phyloP scores from a whole-genome alignment of 92 coral and sea anemone genomes.

The Palythoa grandiflora region DNA sequence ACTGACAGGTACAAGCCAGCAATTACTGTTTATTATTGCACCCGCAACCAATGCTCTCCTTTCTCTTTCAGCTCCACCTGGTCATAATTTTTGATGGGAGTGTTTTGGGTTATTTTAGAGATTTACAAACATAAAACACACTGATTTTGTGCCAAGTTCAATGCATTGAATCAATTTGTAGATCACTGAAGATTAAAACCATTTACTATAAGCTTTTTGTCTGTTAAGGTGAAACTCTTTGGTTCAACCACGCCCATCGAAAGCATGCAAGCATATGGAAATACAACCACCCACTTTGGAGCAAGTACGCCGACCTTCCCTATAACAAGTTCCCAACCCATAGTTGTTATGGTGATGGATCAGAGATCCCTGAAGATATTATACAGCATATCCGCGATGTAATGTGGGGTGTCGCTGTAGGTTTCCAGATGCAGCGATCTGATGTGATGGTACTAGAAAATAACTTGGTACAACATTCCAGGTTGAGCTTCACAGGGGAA shows the following conservation, averaged over 20 bases:
- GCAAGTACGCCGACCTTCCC: slow-evolving; percentile 55
- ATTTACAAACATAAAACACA: too few species aligned
- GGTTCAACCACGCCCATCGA: slow-evolving; percentile 68
- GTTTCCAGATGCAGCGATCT: slow-evolving; percentile 55
- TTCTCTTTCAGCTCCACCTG: too few species aligned
- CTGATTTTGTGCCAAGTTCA: too few species aligned
- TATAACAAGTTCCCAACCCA: slow-evolving; percentile 59
- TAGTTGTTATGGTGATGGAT: slow-evolving; percentile 50
- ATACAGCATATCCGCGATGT: slow-evolving; percentile 61
- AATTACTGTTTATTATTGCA: too few species aligned
- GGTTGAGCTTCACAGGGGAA: slow-evolving; percentile 60
- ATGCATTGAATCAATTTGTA: background rate
- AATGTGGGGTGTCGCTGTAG: slow-evolving; percentile 59
- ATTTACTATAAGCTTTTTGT: background rate
- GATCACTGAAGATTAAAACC: background rate
- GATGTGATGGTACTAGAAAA: slow-evolving; percentile 61
- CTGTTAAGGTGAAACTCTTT: slow-evolving; percentile 45
- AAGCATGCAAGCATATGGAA: slow-evolving; percentile 65
- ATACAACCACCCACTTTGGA: slow-evolving; percentile 62
- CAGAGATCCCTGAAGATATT: slow-evolving; percentile 60
- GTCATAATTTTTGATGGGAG: too few species aligned
- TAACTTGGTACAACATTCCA: slow-evolving; percentile 54
- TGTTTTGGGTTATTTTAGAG: too few species aligned
- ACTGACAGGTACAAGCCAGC: too few species aligned
- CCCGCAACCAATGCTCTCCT: too few species aligned